Evolutionary conservation across 2,113 vertebrate genomes (phyloP), one percentile per base, ranked within the genome.

Genomic region (Aegithalos caudatus): DNA sequence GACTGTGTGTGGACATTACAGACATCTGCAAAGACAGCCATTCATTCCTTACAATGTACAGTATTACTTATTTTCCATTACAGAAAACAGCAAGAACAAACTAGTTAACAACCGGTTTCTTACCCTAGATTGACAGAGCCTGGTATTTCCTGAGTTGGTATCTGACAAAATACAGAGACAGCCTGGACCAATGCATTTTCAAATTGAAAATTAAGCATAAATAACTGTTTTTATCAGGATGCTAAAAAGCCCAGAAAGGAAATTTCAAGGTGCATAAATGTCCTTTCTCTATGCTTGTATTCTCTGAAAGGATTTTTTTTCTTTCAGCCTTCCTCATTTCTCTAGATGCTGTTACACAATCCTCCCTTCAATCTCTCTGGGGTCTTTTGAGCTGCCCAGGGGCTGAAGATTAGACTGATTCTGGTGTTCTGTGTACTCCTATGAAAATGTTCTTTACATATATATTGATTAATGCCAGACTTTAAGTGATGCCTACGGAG

Each of bases 361-460:
- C 35, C 5, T 78, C 4, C 5, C 28, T 3, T 51, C 20, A 8
- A 7, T 53, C 23, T 54, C 9, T 25, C 45, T 83, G 31, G 10
- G 13, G 21, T 48, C 21, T 67, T 82, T n/a, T 37, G 19, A 62
- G 2, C 18, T 76, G 15, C 44, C 6, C 15, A 76, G 31, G 11
- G 10, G 28, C 31, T 38, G 11, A 87, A 57, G 13, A 14, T 33
- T 40, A 51, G 12, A 35, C 15, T 53, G 28, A 22, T 58, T 69
- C 23, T 54, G 4, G 14, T 48, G 25, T 21, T 56, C 4, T 51
- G 1, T 8, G 28, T 22, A n/a, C 0, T 33, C 3, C 6, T 25
- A 1, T 9, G 22, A 8, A 71, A 71, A 71, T 42, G 8, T 1
- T 78, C 7, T 28, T 89, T 62, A 33, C 2, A 3, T 48, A 24